These are phyloP conservation scores for Dendropsophus ebraccatus DNA, from an alignment of 2,113 vertebrate genomes.

Conservation along the genomic window DNA sequence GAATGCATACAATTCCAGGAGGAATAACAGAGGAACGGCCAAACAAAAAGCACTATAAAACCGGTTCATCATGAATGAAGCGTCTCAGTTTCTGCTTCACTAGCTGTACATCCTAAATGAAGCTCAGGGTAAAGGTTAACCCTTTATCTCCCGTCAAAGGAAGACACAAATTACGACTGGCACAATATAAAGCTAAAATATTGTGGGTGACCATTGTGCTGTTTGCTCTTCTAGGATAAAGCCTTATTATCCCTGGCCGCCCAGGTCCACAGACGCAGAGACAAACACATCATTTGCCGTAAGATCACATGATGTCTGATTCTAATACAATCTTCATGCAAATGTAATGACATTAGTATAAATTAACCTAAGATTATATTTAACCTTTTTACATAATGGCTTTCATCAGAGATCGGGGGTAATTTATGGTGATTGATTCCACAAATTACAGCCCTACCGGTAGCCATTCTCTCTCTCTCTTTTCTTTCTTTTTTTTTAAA, in stretches of 20 bases:
- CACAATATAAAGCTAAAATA: slow-evolving; percentile 72
- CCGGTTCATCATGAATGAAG: neutral
- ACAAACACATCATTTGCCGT: slow-evolving; percentile 70
- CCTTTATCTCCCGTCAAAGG: neutral
- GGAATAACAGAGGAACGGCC: too few relatives aligned
- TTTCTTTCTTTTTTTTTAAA: too few relatives aligned
- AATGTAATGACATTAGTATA: slow-evolving; percentile 65
- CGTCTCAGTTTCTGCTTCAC: neutral
- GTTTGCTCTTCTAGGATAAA: slow-evolving; percentile 71
- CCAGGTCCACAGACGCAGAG: slow-evolving; percentile 59
- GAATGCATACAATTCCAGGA: too few relatives aligned
- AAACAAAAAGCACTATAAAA: too few relatives aligned
- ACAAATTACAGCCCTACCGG: slow-evolving; percentile 57
- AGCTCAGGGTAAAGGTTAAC: neutral
- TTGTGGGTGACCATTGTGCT: slow-evolving; percentile 67
- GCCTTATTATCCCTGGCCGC: slow-evolving; percentile 76
- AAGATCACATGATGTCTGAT: slow-evolving; percentile 66
- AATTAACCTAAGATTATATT: slow-evolving; percentile 67
- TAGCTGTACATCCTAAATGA: neutral
- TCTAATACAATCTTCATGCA: slow-evolving; percentile 74
- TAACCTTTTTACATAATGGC: slow-evolving; percentile 63
- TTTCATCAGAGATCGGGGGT: slow-evolving; percentile 62
- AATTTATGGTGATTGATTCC: slow-evolving; percentile 66
- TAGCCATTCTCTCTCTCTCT: slow-evolving; percentile 56
- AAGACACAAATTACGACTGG: slow-evolving; percentile 69